Percentiles rank a stretch among this genome's conserved stretches.
phyloP scores from a whole-genome alignment of 1,140 invertebrate genomes.

The Coboldia fuscipes region DNA sequence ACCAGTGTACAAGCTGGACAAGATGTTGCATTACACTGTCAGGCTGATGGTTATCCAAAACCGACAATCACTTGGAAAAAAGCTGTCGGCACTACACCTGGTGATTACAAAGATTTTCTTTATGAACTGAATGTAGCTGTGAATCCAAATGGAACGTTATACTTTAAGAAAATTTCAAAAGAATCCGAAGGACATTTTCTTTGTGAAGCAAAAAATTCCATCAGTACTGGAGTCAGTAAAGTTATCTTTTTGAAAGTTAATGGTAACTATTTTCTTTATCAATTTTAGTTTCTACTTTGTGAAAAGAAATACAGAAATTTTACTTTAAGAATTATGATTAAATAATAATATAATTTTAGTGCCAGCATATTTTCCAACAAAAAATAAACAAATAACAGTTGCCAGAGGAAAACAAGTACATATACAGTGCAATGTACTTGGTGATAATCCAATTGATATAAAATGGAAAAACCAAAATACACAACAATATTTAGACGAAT shows the following conservation, averaged over 20 bases:
- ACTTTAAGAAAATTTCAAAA: constrained; percentile 58
- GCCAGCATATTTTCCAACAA: constrained; percentile 61
- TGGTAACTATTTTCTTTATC: constrained; percentile 30
- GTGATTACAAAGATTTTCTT: constrained; percentile 68
- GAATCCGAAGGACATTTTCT: constrained; percentile 76
- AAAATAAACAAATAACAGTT: constrained; percentile 51
- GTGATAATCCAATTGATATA: constrained; percentile 73
- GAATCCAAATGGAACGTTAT: constrained; percentile 58
- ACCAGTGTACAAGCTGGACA: constrained; percentile 66
- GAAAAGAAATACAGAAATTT: no score
- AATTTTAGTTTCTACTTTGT: neutral
- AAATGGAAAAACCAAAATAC: constrained; percentile 43
- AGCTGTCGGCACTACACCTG: constrained; percentile 56
- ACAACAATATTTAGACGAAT: constrained; percentile 38
- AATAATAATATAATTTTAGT: constrained; percentile 39
- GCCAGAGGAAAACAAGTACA: constrained; percentile 51
- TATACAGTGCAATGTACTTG: constrained; percentile 69
- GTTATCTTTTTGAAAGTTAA: constrained; percentile 74
- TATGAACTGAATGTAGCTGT: constrained; percentile 51
- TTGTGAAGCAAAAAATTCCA: constrained; percentile 79
- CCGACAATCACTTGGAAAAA: constrained; percentile 75
- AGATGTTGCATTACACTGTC: constrained; percentile 66
- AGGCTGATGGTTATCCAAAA: constrained; percentile 75
- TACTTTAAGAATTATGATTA: no score
- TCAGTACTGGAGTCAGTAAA: constrained; percentile 71